A percentile compares a stretch with the other conserved stretches of the same genome.
These are phyloP conservation scores for Chrysolina oricalcia DNA, from an alignment of 2,888 invertebrate genomes.

Conservation along the genomic window DNA sequence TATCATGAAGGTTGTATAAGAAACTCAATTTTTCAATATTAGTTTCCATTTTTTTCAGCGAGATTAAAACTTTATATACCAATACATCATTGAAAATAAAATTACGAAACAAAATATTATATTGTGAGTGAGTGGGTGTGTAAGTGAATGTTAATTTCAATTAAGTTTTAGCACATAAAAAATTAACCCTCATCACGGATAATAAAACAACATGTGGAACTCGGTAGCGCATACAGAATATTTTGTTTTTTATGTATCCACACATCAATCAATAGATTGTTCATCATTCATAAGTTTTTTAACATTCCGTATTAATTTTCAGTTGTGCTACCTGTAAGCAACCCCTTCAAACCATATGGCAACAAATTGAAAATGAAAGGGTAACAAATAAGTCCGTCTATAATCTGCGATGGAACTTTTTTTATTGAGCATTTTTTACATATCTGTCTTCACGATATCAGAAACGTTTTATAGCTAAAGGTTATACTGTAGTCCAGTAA, in stretches of 20 bases:
- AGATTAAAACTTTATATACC: too few relatives aligned
- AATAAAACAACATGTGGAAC: conserved; percentile 12
- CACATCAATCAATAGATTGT: background rate
- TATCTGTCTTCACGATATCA: too few relatives aligned
- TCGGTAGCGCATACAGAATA: background rate
- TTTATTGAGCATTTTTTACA: background rate
- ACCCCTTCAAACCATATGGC: conserved; percentile 11
- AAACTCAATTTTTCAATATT: too few relatives aligned
- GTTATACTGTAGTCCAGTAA: too few relatives aligned
- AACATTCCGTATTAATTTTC: background rate
- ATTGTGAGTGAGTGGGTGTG: too few relatives aligned
- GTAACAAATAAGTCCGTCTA: background rate
- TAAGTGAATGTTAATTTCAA: too few relatives aligned
- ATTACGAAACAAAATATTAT: too few relatives aligned
- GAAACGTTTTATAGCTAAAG: too few relatives aligned
- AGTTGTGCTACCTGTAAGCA: background rate
- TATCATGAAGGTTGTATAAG: too few relatives aligned
- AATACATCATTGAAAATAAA: too few relatives aligned
- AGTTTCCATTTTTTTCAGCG: too few relatives aligned
- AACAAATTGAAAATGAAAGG: background rate
- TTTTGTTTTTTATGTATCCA: background rate
- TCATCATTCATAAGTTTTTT: conserved; percentile 4
- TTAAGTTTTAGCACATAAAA: background rate
- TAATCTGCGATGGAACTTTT: background rate
- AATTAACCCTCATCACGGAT: background rate